phyloP scores from a whole-genome alignment of 2,888 invertebrate genomes.

The Masnerella sp. region DNA sequence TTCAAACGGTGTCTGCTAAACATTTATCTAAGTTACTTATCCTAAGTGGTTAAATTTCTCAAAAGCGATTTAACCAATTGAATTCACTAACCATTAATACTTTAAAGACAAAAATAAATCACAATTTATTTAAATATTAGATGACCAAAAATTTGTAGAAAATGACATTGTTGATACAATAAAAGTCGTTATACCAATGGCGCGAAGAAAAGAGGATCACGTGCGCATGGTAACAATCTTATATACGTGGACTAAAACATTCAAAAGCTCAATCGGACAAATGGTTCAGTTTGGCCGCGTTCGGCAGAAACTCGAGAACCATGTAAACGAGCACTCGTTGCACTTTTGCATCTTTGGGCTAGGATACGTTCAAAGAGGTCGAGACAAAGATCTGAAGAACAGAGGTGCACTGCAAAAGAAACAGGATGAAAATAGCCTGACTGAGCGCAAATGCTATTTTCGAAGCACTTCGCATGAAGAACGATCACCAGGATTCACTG shows the following conservation, averaged over 20 bases:
- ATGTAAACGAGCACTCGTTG: conserved; percentile 48
- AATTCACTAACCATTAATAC: no score
- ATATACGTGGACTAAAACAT: conserved; percentile 13
- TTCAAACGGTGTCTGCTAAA: conserved; percentile 18
- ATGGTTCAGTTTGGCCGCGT: conserved; percentile 44
- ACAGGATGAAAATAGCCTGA: conserved; percentile 48
- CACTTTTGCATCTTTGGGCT: conserved; percentile 39
- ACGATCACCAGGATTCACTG: conserved; percentile 55
- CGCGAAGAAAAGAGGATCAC: no score
- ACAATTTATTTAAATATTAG: no score
- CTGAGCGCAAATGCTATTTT: conserved; percentile 58
- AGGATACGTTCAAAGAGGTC: conserved; percentile 33
- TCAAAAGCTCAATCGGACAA: conserved; percentile 28
- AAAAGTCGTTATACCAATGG: no score
- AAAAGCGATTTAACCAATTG: conserved; percentile 10
- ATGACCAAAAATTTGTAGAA: no score
- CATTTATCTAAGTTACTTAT: conserved; percentile 14
- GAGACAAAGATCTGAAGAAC: conserved; percentile 43
- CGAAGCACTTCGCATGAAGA: conserved; percentile 59
- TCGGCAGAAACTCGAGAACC: conserved; percentile 41
- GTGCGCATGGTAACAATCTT: neutral
- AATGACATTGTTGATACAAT: no score
- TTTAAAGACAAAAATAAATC: no score
- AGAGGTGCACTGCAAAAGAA: conserved; percentile 33
- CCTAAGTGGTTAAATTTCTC: conserved; percentile 8